Percentiles rank a stretch among this genome's conserved stretches.
Conservation (phyloP, 2,113 vertebrate genomes). For the Illadopsis cleaveri region DNA sequence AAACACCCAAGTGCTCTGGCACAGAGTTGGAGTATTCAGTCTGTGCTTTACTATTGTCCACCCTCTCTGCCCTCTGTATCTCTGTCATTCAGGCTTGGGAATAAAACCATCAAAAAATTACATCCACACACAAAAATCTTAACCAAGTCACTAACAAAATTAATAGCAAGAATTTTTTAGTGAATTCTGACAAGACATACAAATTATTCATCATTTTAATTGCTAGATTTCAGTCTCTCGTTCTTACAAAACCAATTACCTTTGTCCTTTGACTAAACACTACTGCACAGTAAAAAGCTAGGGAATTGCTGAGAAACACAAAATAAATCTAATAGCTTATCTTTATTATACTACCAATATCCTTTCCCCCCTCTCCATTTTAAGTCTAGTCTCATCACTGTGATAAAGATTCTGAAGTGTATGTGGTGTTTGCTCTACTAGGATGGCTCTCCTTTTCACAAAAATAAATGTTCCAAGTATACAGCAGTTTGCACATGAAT, state of each 20-base stretch:
- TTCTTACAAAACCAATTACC: background rate
- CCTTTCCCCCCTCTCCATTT: background rate
- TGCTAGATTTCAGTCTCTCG: background rate
- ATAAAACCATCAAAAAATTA: background rate
- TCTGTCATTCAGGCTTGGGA: background rate
- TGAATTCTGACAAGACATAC: background rate
- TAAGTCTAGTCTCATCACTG: background rate
- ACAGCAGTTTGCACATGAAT: background rate
- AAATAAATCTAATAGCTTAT: background rate
- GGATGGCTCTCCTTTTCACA: background rate
- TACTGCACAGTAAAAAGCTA: background rate
- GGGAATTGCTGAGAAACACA: background rate
- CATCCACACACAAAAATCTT: background rate
- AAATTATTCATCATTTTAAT: background rate
- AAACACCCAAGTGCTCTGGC: background rate
- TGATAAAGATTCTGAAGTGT: background rate
- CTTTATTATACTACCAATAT: background rate
- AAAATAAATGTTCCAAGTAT: background rate
- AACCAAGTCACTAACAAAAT: background rate
- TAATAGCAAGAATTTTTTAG: background rate
- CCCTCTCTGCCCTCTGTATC: background rate
- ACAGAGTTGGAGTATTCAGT: background rate
- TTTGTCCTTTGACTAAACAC: background rate
- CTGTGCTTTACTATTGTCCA: background rate
- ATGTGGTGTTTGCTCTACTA: background rate